phyloP scores from a whole-genome alignment of 2,888 invertebrate genomes.

The Asteroscopus sphinx region DNA sequence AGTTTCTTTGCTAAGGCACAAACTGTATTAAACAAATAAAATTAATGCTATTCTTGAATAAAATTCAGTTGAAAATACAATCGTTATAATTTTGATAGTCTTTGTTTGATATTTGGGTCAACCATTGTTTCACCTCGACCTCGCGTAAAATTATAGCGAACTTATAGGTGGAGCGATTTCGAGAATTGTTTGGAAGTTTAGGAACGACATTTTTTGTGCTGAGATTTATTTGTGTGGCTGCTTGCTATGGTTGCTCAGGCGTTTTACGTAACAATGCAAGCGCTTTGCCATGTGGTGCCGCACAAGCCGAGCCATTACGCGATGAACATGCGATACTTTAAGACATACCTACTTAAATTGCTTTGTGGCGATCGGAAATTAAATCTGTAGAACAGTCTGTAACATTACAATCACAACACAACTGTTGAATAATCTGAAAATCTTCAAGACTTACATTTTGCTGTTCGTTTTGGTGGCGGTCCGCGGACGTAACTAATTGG shows the following conservation, averaged over 20 bases:
- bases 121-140: slow-evolving; percentile 63
- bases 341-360: slow-evolving; percentile 61
- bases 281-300: slow-evolving; percentile 73
- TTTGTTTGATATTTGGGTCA: slow-evolving; percentile 65
- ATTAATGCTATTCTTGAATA: slow-evolving; percentile 40
- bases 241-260: slow-evolving; percentile 43
- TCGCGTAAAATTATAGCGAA: slow-evolving; percentile 51
- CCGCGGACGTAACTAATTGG: slow-evolving; percentile 26
- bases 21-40: slow-evolving; percentile 43
- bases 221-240: slow-evolving; percentile 50
- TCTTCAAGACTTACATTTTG: slow-evolving; percentile 21
- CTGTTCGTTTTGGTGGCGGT: slow-evolving; percentile 27
- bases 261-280: slow-evolving; percentile 72
- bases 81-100: slow-evolving; percentile 54
- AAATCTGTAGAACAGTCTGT: slow-evolving; percentile 50
- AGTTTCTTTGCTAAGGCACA: slow-evolving; percentile 33
- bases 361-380: slow-evolving; percentile 47
- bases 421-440: slow-evolving; percentile 20
- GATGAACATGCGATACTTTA: slow-evolving; percentile 61
- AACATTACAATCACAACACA: slow-evolving; percentile 34
- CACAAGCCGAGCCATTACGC: slow-evolving; percentile 57
- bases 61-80: slow-evolving; percentile 35
- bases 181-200: slow-evolving; percentile 19
- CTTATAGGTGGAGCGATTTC: slow-evolving; percentile 39
- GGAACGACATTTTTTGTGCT: slow-evolving; percentile 11